A percentile compares a stretch with the other conserved stretches of the same genome.
These are phyloP conservation scores for Orthosia incerta DNA, from an alignment of 2,888 invertebrate species.

Conservation along the genomic window DNA sequence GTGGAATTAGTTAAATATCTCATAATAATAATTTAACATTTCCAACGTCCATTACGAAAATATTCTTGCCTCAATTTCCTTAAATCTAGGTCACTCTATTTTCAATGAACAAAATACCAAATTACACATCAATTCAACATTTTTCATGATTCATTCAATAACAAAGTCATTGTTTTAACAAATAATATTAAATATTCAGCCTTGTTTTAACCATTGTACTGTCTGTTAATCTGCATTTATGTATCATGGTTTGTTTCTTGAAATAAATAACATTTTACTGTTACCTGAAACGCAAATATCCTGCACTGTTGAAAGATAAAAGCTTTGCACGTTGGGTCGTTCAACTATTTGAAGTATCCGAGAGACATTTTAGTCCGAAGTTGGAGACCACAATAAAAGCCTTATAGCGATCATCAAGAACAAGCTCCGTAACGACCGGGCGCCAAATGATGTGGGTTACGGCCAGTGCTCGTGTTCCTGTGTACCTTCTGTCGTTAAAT, in stretches of 20 bases:
- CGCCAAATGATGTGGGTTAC: constrained; percentile 80
- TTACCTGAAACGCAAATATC: constrained; percentile 35
- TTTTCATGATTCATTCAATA: constrained; percentile 55
- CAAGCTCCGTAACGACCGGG: constrained; percentile 78
- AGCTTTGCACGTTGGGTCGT: constrained; percentile 58
- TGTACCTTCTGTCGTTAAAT: constrained; percentile 77
- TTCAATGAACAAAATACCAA: constrained; percentile 43
- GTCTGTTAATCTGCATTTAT: constrained; percentile 43
- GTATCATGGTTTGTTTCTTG: constrained; percentile 27
- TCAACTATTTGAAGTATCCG: constrained; percentile 62
- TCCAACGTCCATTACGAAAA: constrained; percentile 14
- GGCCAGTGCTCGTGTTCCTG: constrained; percentile 74
- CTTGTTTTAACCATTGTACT: constrained; percentile 50
- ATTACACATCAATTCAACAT: constrained; percentile 62
- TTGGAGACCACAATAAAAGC: constrained; percentile 79
- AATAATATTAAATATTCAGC: constrained; percentile 35
- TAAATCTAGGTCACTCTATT: constrained; percentile 45
- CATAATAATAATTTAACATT: constrained; percentile 6
- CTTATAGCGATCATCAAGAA: constrained; percentile 80
- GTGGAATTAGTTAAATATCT: constrained; percentile 22
- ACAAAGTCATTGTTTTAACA: constrained; percentile 48
- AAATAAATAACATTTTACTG: constrained; percentile 48
- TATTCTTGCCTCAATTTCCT: constrained; percentile 25
- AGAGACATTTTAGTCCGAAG: constrained; percentile 68
- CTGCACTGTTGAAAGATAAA: constrained; percentile 42